phyloP scores from a whole-genome alignment of 2,797 vertebrate species.

The Craterocephalus amniculus region DNA sequence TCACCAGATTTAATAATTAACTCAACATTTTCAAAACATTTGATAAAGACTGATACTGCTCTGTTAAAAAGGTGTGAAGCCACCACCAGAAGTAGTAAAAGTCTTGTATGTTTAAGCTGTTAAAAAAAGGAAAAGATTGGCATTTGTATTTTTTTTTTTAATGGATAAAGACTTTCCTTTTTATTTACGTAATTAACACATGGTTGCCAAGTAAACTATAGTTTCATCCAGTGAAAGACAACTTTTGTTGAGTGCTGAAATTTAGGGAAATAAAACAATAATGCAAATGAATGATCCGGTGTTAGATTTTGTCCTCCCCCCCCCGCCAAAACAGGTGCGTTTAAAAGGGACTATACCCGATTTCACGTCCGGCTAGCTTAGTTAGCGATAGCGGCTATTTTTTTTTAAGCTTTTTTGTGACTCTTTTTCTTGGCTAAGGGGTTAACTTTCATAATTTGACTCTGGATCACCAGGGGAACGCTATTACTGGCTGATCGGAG shows the following conservation, averaged over 20 bases:
- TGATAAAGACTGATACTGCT: neutral
- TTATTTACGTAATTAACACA: neutral
- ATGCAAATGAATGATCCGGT: neutral
- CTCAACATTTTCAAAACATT: neutral
- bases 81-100: neutral
- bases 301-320: neutral
- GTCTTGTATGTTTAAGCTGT: neutral
- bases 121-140: neutral
- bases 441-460: too few relatives aligned
- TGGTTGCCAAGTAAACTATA: neutral
- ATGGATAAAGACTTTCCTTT: neutral
- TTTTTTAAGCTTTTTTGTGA: too few relatives aligned
- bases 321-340: too few relatives aligned
- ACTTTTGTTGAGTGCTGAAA: neutral
- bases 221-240: neutral
- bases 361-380: too few relatives aligned
- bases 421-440: too few relatives aligned
- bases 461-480: too few relatives aligned
- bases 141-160: too few relatives aligned
- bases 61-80: constrained; percentile 2
- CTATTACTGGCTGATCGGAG: too few relatives aligned
- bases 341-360: too few relatives aligned
- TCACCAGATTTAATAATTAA: neutral
- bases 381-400: too few relatives aligned
- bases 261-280: too few relatives aligned